A percentile compares a stretch with the other conserved stretches of the same genome.
Evolutionary conservation across 2,113 vertebrate genomes (phyloP).

Genomic region (Gila orcuttii): DNA sequence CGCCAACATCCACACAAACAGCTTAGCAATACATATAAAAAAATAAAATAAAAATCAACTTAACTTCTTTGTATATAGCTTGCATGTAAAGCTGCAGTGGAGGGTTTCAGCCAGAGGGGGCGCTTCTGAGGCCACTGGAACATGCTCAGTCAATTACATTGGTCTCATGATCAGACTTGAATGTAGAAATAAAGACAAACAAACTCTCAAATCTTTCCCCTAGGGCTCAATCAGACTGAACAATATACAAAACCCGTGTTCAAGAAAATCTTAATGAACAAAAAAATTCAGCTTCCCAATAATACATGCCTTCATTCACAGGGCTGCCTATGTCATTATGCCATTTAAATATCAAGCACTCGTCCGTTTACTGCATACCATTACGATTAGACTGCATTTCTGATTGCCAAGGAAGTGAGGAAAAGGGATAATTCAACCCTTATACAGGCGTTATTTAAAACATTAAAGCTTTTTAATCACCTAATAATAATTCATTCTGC

Average conservation of each 20-base stretch:
- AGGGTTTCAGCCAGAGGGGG: conserved; percentile 34
- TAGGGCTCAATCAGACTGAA: conserved; percentile 31
- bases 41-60: neutral
- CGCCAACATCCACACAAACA: conserved; percentile 61
- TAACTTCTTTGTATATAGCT: conserved; percentile 41
- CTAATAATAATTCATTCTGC: neutral
- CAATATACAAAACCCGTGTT: conserved; percentile 38
- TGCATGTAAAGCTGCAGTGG: conserved; percentile 67
- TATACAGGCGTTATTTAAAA: neutral
- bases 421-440: neutral
- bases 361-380: neutral
- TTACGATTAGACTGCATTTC: neutral
- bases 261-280: conserved; percentile 2
- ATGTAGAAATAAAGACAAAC: conserved; percentile 2
- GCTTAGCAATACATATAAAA: conserved; percentile 43
- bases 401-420: neutral
- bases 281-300: conserved; percentile 5
- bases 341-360: neutral
- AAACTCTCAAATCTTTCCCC: neutral
- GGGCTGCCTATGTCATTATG: neutral
- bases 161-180: conserved; percentile 66
- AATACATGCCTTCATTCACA: neutral
- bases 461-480: neutral
- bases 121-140: conserved; percentile 47
- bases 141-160: conserved; percentile 62